Conservation (phyloP, 2,797 vertebrate genomes). For the Hippopotamyrus pictus region DNA sequence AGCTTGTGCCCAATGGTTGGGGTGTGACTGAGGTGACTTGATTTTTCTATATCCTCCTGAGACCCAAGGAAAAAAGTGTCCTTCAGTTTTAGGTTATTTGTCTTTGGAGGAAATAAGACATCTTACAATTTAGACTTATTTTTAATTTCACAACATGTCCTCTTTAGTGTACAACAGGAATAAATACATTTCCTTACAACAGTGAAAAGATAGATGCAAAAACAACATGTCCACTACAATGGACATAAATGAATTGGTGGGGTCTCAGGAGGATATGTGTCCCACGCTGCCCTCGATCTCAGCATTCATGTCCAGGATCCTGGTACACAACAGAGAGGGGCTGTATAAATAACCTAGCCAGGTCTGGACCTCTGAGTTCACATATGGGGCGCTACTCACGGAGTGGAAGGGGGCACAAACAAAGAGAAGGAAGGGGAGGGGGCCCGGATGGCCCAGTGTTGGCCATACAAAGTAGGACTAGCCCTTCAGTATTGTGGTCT, state of each 20-base stretch:
- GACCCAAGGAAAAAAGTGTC: too few relatives aligned
- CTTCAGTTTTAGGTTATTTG: too few relatives aligned
- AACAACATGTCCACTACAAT: too few relatives aligned
- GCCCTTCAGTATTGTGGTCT: not conserved
- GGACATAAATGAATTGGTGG: too few relatives aligned
- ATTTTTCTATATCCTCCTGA: not conserved
- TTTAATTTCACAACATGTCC: too few relatives aligned
- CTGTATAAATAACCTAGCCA: not conserved
- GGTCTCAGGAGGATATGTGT: not conserved
- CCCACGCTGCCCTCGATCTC: not conserved
- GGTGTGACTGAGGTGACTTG: not conserved
- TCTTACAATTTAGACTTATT: too few relatives aligned
- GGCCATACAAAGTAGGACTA: not conserved
- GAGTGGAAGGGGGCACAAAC: not conserved
- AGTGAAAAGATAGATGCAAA: too few relatives aligned
- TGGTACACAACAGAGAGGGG: not conserved
- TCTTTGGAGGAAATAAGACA: too few relatives aligned
- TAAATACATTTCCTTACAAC: too few relatives aligned
- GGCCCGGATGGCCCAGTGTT: not conserved
- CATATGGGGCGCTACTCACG: not conserved
- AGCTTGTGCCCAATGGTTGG: not conserved
- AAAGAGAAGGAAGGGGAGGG: not conserved
- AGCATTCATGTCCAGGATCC: not conserved
- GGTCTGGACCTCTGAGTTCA: not conserved
- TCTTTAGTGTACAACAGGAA: too few relatives aligned